A percentile compares a stretch with the other conserved stretches of the same genome.
Conservation (phyloP, 2,113 vertebrate genomes). For the Dicerorhinus sumatrensis region DNA sequence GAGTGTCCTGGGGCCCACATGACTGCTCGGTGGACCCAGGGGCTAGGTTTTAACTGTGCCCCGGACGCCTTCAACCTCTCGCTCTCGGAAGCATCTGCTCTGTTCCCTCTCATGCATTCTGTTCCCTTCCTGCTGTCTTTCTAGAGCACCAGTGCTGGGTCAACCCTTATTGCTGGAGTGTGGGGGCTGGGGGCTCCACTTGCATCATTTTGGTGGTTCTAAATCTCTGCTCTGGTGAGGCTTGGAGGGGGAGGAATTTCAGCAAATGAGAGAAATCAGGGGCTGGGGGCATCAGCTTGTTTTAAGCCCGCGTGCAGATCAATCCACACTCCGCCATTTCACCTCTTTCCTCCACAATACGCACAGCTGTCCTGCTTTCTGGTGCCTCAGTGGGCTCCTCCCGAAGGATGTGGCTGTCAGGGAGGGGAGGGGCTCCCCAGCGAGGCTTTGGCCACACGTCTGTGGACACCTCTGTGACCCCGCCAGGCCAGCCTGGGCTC, state of each 20-base stretch:
- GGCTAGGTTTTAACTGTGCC: background rate
- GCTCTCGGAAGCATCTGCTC: constrained; percentile 73
- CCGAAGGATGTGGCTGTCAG: too few relatives aligned
- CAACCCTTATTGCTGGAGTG: background rate
- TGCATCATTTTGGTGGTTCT: constrained; percentile 59
- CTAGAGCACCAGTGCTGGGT: constrained; percentile 44
- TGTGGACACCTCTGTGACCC: too few relatives aligned
- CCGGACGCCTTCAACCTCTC: background rate
- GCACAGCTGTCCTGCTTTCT: background rate
- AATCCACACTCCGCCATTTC: background rate
- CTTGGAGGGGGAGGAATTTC: constrained; percentile 47
- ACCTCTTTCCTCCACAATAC: background rate
- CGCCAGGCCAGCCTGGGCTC: background rate
- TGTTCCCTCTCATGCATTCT: constrained; percentile 36
- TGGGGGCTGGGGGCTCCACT: background rate
- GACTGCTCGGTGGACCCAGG: background rate
- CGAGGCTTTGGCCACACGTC: background rate
- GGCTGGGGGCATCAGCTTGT: too few relatives aligned
- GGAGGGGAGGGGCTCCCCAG: background rate
- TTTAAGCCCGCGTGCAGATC: background rate
- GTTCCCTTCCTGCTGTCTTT: constrained; percentile 39
- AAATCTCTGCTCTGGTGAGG: constrained; percentile 48
- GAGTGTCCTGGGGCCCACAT: accelerated
- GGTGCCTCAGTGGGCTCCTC: accelerated
- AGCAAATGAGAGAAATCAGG: background rate